A percentile compares a stretch with the other conserved stretches of the same genome.
These are phyloP conservation scores for Egretta garzetta DNA, from an alignment of 2,113 vertebrate genomes.

Conservation along the genomic window DNA sequence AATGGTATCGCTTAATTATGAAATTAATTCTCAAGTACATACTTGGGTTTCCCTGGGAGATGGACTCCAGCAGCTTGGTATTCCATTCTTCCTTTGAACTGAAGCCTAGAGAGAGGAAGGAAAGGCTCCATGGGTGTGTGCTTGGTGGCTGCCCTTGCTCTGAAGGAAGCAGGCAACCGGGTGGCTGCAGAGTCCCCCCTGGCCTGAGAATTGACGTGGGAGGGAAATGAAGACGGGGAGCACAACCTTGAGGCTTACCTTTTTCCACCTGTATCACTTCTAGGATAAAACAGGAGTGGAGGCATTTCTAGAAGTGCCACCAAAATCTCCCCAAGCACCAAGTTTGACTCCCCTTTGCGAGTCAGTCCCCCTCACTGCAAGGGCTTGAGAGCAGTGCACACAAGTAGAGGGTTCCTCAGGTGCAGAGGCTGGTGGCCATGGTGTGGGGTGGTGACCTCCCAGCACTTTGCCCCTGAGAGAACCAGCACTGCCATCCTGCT, in stretches of 20 bases:
- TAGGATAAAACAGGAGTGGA: not conserved
- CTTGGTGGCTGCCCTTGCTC: not conserved
- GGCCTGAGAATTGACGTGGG: not conserved
- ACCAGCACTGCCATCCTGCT: fast-evolving
- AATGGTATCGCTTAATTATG: not conserved
- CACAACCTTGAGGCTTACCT: not conserved
- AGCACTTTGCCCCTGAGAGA: not conserved
- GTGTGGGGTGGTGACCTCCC: not conserved
- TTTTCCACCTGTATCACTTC: not conserved
- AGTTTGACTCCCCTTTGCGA: not conserved
- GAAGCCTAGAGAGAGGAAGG: slow-evolving; percentile 79
- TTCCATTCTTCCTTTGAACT: slow-evolving; percentile 78
- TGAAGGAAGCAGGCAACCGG: not conserved
- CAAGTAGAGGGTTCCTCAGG: not conserved
- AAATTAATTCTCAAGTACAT: slow-evolving; percentile 61
- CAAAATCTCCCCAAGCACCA: not conserved
- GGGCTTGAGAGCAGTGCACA: not conserved
- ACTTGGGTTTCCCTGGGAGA: slow-evolving; percentile 89
- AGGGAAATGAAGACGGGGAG: not conserved
- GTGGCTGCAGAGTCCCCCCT: not conserved
- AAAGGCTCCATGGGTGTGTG: slow-evolving; percentile 19
- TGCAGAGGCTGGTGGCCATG: not conserved
- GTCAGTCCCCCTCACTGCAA: not conserved
- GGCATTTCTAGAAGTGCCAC: not conserved
- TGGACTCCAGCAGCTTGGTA: slow-evolving; percentile 75